These are phyloP conservation scores for Ranitomeya imitator DNA, from an alignment of 2,113 vertebrate species.

Conservation along the genomic window DNA sequence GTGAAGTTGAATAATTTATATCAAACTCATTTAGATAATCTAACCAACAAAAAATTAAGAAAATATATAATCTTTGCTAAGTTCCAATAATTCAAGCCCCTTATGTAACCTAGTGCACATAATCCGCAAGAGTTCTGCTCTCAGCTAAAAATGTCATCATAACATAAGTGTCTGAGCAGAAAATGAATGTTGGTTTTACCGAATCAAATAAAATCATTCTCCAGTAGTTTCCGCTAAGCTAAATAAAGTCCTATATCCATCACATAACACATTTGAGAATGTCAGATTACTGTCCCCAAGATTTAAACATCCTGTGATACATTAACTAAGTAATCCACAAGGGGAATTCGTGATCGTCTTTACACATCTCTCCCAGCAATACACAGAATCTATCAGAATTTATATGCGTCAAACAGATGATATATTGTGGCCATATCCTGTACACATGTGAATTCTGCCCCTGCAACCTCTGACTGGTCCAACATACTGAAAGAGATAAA, in stretches of 20 bases:
- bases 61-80: neutral
- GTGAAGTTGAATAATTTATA: too few species aligned
- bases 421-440: neutral
- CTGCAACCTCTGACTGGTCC: constrained; percentile 1
- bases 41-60: neutral
- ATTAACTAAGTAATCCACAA: constrained; percentile 36
- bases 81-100: neutral
- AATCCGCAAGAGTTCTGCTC: neutral
- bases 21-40: too few species aligned
- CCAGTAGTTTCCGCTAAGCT: neutral
- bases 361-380: constrained; percentile 17
- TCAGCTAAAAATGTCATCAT: neutral
- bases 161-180: neutral
- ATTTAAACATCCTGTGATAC: constrained; percentile 9
- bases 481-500: constrained; percentile 17
- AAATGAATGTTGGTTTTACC: constrained; percentile 25
- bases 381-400: constrained; percentile 26
- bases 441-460: constrained; percentile 9
- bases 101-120: neutral
- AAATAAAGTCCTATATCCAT: constrained; percentile 28
- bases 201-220: constrained; percentile 6
- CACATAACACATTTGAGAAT: constrained; percentile 18
- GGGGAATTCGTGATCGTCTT: constrained; percentile 21
- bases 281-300: constrained; percentile 16
- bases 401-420: constrained; percentile 22